Evolutionary conservation across 1,140 invertebrate species (phyloP).

Genomic region (Penaeus vannamei): DNA sequence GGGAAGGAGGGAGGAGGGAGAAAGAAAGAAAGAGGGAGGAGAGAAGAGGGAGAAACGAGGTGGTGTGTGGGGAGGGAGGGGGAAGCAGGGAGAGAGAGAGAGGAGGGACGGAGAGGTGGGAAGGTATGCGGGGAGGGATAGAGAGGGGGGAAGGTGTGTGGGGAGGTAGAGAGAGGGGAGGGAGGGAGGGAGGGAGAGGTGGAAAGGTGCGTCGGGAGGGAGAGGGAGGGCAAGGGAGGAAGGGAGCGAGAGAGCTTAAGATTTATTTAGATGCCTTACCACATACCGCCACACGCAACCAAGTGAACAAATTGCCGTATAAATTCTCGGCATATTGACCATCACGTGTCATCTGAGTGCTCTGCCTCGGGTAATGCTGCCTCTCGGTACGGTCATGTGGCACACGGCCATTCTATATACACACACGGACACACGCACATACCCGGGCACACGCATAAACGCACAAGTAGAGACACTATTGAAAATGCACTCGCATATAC

Average conservation of each 20-base stretch:
- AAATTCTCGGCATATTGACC: too few relatives aligned
- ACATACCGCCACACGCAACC: too few relatives aligned
- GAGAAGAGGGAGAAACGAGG: not conserved
- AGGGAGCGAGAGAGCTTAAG: not conserved
- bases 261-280: too few relatives aligned
- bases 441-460: not conserved
- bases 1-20: not conserved
- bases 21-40: not conserved
- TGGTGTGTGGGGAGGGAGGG: not conserved
- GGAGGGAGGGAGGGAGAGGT: not conserved
- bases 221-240: not conserved
- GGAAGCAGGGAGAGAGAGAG: not conserved
- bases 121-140: not conserved
- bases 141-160: not conserved
- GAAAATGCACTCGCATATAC: too few relatives aligned
- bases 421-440: conserved; percentile 21
- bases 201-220: not conserved
- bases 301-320: too few relatives aligned
- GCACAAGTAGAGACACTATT: not conserved
- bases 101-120: not conserved
- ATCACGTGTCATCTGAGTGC: too few relatives aligned
- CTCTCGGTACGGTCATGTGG: not conserved
- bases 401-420: not conserved
- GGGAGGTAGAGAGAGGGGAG: not conserved
- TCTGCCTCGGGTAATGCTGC: too few relatives aligned